A percentile compares a stretch with the other conserved stretches of the same genome.
Conservation (phyloP, 2,113 vertebrate species). For the Ciconia boyciana region DNA sequence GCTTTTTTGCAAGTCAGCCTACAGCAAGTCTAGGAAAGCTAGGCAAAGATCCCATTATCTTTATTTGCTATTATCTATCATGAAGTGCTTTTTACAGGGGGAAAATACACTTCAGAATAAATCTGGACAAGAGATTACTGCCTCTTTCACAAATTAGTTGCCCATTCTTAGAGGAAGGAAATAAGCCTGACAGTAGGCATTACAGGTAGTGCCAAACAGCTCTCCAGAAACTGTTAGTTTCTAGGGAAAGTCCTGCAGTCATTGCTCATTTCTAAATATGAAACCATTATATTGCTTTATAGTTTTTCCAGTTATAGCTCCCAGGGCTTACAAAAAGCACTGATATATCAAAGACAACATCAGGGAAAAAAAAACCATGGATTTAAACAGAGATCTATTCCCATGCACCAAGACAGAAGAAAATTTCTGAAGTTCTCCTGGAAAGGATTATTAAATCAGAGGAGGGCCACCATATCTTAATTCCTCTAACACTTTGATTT, state of each 20-base stretch:
- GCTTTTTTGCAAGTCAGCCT: background rate
- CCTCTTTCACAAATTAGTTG: background rate
- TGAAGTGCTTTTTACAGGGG: background rate
- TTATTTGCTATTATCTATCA: background rate
- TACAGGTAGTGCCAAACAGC: background rate
- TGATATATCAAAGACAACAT: background rate
- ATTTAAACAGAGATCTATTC: background rate
- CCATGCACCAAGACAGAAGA: background rate
- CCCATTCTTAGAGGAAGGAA: background rate
- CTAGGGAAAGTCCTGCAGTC: background rate
- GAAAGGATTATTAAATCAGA: background rate
- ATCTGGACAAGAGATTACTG: background rate
- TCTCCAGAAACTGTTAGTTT: background rate
- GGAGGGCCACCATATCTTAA: background rate
- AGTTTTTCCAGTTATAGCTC: background rate
- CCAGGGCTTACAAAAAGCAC: background rate
- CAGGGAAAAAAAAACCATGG: rapidly evolving
- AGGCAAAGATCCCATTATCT: background rate
- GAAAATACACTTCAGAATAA: background rate
- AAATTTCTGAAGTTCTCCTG: background rate
- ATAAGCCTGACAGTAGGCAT: background rate
- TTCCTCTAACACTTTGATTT: background rate
- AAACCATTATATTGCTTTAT: background rate
- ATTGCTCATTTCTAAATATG: background rate
- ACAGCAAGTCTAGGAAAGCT: background rate